A percentile compares a stretch with the other conserved stretches of the same genome.
Conservation (phyloP, 1,140 invertebrate genomes). For the Ceratosolen fusciceps region DNA sequence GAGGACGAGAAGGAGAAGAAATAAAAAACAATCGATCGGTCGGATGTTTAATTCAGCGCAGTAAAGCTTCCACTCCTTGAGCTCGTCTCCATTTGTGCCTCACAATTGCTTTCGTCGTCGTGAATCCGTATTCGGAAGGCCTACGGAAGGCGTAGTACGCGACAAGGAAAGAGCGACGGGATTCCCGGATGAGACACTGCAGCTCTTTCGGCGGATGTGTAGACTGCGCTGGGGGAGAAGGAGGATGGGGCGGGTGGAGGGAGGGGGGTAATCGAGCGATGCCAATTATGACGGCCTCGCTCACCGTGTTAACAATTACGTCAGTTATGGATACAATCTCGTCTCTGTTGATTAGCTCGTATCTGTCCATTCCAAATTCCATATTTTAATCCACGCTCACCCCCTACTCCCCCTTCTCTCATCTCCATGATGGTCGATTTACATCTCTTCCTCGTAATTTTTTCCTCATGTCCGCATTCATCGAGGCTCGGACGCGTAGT, state of each 20-base stretch:
- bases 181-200: constrained; percentile 22
- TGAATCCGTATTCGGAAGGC: background rate
- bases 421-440: background rate
- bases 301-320: constrained; percentile 40
- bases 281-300: background rate
- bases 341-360: constrained; percentile 21
- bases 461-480: background rate
- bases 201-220: no score
- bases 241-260: background rate
- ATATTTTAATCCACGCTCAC: constrained; percentile 40
- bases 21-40: background rate
- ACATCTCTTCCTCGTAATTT: background rate
- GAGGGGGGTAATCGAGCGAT: background rate
- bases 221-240: background rate
- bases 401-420: background rate
- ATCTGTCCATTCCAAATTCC: background rate
- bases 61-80: background rate
- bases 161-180: background rate
- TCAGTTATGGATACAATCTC: constrained; percentile 19
- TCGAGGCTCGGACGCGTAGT: no score
- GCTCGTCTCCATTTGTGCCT: background rate
- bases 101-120: background rate
- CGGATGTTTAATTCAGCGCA: constrained; percentile 21
- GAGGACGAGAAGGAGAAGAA: background rate
- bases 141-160: background rate